These are phyloP conservation scores for Lasiurus borealis DNA, from an alignment of 2,113 vertebrate species.

Conservation along the genomic window DNA sequence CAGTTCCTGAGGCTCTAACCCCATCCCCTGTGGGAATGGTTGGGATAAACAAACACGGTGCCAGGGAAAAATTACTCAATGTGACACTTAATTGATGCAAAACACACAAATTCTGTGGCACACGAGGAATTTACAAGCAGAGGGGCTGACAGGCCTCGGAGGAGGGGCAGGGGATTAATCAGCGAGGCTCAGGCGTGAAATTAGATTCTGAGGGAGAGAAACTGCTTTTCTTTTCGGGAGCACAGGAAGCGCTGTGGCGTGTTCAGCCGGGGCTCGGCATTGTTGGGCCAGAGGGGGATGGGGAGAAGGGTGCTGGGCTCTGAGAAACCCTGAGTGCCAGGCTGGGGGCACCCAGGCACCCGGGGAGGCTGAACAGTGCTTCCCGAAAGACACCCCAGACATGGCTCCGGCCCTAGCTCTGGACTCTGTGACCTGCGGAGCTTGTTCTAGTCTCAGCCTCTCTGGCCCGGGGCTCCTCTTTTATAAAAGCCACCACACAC, in stretches of 20 bases:
- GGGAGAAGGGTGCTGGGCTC: conserved; percentile 36
- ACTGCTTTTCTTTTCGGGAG: conserved; percentile 83
- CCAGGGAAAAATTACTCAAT: conserved; percentile 81
- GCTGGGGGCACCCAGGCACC: not conserved
- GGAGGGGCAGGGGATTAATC: conserved; percentile 86
- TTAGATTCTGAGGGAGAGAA: conserved; percentile 88
- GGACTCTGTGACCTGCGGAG: not conserved
- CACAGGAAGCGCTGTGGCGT: conserved; percentile 78
- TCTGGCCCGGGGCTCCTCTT: not conserved
- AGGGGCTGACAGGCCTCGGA: conserved; percentile 75
- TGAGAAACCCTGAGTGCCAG: not conserved
- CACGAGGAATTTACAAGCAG: conserved; percentile 85
- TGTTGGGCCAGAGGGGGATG: not conserved
- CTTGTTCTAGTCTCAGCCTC: not conserved
- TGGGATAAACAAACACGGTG: conserved; percentile 79
- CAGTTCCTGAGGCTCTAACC: not conserved
- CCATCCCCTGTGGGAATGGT: not conserved
- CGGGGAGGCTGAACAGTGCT: not conserved
- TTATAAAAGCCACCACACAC: not conserved
- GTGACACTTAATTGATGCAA: conserved; percentile 87
- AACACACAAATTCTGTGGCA: conserved; percentile 86
- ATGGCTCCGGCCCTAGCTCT: not conserved
- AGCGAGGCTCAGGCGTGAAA: conserved; percentile 88
- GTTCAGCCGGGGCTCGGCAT: conserved; percentile 57
- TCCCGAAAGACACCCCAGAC: not conserved